phyloP scores from a whole-genome alignment of 2,888 invertebrate species.

The Pachydiplax longipennis region DNA sequence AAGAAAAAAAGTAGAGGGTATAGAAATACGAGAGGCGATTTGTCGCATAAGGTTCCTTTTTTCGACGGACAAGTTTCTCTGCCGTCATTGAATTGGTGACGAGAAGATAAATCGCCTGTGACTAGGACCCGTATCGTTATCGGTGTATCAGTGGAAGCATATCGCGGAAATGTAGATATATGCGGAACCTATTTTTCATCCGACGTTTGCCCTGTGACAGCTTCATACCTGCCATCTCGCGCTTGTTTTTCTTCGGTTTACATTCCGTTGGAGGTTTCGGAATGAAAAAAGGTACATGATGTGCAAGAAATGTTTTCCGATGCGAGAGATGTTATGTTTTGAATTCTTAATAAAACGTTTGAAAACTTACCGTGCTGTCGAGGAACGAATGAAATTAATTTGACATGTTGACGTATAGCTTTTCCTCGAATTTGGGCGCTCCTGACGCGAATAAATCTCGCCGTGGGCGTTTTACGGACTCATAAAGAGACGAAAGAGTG shows the following conservation, averaged over 20 bases:
- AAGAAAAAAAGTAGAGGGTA: background rate
- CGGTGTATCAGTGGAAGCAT: background rate
- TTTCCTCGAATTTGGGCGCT: background rate
- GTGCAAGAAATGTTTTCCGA: background rate
- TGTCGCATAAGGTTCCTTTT: background rate
- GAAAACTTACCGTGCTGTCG: background rate
- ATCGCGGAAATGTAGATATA: background rate
- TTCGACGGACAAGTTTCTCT: background rate
- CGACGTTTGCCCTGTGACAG: background rate
- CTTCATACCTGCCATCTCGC: background rate
- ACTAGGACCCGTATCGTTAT: background rate
- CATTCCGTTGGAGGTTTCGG: background rate
- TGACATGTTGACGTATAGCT: background rate
- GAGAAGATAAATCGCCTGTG: background rate
- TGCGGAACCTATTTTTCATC: background rate
- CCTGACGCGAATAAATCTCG: too few relatives aligned
- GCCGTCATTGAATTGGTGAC: background rate
- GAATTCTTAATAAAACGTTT: background rate
- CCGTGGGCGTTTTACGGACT: too few relatives aligned
- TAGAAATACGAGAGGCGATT: background rate
- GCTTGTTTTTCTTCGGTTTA: background rate
- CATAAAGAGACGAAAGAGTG: too few relatives aligned
- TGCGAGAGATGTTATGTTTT: background rate
- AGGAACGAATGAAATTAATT: background rate
- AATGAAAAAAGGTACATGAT: background rate